A percentile compares a stretch with the other conserved stretches of the same genome.
phyloP scores from a whole-genome alignment of 2,888 invertebrate genomes.

The Idaea dimidiata region DNA sequence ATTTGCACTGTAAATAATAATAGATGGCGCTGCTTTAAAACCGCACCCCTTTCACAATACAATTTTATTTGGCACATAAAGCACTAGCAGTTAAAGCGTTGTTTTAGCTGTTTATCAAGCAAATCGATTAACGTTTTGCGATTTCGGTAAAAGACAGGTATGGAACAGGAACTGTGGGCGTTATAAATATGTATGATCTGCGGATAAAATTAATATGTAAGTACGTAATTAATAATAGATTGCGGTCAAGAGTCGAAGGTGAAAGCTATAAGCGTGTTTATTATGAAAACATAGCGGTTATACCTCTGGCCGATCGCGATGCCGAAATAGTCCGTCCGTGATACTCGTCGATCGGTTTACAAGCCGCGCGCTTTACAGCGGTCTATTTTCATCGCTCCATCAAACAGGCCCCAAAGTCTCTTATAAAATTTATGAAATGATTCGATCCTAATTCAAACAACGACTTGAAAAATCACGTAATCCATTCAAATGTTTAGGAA shows the following conservation, averaged over 20 bases:
- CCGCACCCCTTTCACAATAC: slow-evolving; percentile 60
- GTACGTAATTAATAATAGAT: slow-evolving; percentile 40
- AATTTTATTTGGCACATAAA: slow-evolving; percentile 50
- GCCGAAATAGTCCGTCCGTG: slow-evolving; percentile 55
- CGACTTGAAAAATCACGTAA: slow-evolving; percentile 9
- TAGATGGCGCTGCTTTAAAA: slow-evolving; percentile 55
- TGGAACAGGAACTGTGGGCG: slow-evolving; percentile 13
- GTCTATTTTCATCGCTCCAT: slow-evolving; percentile 67
- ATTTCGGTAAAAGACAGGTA: slow-evolving; percentile 20
- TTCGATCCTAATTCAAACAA: slow-evolving; percentile 48
- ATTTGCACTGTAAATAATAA: slow-evolving; percentile 67
- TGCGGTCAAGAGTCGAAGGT: slow-evolving; percentile 50
- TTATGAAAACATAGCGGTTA: slow-evolving; percentile 53
- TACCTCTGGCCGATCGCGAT: slow-evolving; percentile 36
- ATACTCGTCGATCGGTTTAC: slow-evolving; percentile 65
- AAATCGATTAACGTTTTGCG: slow-evolving; percentile 39
- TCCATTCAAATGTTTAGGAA: too few species aligned
- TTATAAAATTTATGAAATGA: slow-evolving; percentile 59
- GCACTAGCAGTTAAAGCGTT: slow-evolving; percentile 35
- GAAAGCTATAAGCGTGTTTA: slow-evolving; percentile 57
- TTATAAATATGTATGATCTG: slow-evolving; percentile 25
- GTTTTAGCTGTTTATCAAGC: slow-evolving; percentile 32
- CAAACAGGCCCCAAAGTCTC: slow-evolving; percentile 57
- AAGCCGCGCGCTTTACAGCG: slow-evolving; percentile 53
- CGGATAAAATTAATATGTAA: slow-evolving; percentile 29